Base-by-base conservation (phyloP, 2,113 vertebrate genomes). In the Psilopogon haemacephalus region DNA sequence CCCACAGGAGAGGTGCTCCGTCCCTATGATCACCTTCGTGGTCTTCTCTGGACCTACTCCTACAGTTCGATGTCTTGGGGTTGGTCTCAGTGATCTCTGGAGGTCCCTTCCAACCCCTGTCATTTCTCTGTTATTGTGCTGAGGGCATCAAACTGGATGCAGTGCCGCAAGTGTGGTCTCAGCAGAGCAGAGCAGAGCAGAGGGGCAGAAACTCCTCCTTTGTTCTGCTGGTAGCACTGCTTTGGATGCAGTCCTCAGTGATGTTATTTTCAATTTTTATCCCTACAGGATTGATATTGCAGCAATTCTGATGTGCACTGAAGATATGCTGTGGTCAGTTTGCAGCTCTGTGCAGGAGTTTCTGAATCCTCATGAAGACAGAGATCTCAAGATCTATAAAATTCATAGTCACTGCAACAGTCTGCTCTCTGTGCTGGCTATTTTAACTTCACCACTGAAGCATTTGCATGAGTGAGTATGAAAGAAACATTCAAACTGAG, bases 381-480 rank as follows among this genome's bases (percentile, higher is more conserved):
- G 80, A 89, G 91, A 97, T 82, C 82, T 96, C 86, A 98, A 98
- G 97, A 97, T 98, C 40, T 97, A 84, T 86, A 97, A 97, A 95
- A 98, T 99, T 95, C 98, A 99, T 89, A 97, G 77, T 67, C 97
- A 99, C 84, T 99, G 99, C 96, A 98, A 98, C 87, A 98, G 98
- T 91, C 97, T 99, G 46, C 97, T 99, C 59, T 97, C 96, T 60
- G 97, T 98, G 38, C 97, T 99, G 75, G 93, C 97, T 58, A 86
- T 99, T 95, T 97, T 98, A 95, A 98, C 98, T 60, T 97, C 98
- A 56, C 98, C 99, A 7, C 90, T 99, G 55, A 94, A 98, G 64
- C 96, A 97, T 81, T 95, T 99, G 10, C 93, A 98, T 89, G 97
- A 98, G 99, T 99, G 95, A 98, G 98, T 98, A 96, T 93, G 37